Percentiles rank a stretch among this genome's conserved stretches.
Evolutionary conservation across 1,140 invertebrate species (phyloP).

Genomic region (Halotydeus destructor): DNA sequence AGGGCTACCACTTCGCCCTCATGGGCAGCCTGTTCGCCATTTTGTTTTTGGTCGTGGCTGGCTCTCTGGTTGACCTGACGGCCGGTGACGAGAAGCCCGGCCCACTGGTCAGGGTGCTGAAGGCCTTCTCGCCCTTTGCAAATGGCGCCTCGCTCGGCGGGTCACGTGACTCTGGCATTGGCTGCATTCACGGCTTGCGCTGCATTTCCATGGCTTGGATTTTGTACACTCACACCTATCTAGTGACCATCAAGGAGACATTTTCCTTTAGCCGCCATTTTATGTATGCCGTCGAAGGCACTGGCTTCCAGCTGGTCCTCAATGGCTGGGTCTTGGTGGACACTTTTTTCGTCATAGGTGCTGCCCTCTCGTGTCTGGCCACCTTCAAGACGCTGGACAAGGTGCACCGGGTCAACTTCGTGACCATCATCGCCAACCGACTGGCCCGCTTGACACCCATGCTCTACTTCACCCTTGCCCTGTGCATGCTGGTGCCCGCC

Average conservation of each 20-base stretch:
- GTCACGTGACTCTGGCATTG: no score
- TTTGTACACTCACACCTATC: constrained; percentile 61
- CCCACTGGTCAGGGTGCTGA: no score
- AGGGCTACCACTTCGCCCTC: not conserved
- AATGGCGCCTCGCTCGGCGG: not conserved
- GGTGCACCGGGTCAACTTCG: constrained; percentile 11
- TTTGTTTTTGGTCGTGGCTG: not conserved
- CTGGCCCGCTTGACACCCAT: constrained; percentile 15
- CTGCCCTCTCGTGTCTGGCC: constrained; percentile 11
- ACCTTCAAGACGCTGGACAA: constrained; percentile 8
- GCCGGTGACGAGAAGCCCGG: not conserved
- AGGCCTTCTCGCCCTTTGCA: not conserved
- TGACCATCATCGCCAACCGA: constrained; percentile 11
- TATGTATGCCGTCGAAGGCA: constrained; percentile 7
- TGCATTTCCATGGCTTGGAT: constrained; percentile 80
- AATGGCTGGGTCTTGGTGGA: constrained; percentile 18
- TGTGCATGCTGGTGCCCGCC: constrained; percentile 14
- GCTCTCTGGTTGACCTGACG: not conserved
- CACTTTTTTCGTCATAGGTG: constrained; percentile 18
- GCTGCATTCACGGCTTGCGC: constrained; percentile 52
- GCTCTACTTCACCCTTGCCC: constrained; percentile 9
- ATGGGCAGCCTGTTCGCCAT: not conserved
- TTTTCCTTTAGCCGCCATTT: constrained; percentile 3
- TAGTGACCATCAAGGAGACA: constrained; percentile 9
- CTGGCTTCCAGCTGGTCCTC: constrained; percentile 17